Conservation (phyloP, 37 sponge, comb jelly and placozoan genomes). For the Diacarnus erythraeanus region DNA sequence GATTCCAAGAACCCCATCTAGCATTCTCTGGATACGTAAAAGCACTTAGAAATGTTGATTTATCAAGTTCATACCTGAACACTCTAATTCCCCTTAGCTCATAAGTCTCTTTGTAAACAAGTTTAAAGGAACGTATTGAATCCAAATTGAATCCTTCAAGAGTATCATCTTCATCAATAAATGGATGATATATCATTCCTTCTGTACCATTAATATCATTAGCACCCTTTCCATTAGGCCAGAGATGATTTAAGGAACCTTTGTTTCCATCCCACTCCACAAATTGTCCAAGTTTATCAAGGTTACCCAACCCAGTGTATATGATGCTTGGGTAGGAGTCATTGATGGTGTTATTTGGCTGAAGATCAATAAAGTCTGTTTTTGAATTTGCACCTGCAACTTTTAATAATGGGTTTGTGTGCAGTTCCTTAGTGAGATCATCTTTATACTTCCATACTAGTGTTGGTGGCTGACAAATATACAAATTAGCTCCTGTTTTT, state of each 20-base stretch:
- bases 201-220: constrained; percentile 83
- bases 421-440: constrained; percentile 42
- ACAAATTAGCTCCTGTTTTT: constrained; percentile 21
- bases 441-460: constrained; percentile 73
- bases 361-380: constrained; percentile 20
- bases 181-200: constrained; percentile 81
- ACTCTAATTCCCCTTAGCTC: constrained; percentile 53
- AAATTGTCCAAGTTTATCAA: constrained; percentile 48
- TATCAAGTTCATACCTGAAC: constrained; percentile 37
- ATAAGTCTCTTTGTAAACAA: constrained; percentile 23
- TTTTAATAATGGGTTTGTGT: background rate
- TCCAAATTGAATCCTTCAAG: constrained; percentile 71
- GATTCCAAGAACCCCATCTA: constrained; percentile 66
- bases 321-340: constrained; percentile 58
- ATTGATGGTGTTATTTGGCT: constrained; percentile 49
- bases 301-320: constrained; percentile 61
- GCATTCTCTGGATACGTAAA: constrained; percentile 56
- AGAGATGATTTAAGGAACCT: background rate
- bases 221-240: constrained; percentile 56
- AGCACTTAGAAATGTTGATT: constrained; percentile 51
- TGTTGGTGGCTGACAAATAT: constrained; percentile 36
- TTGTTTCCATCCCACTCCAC: constrained; percentile 67
- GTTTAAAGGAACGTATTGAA: constrained; percentile 58
- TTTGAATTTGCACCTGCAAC: constrained; percentile 13
- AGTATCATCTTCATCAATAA: constrained; percentile 36